A percentile compares a stretch with the other conserved stretches of the same genome.
Conservation (phyloP, 2,888 invertebrate genomes). For the Cryptus viduatorius region DNA sequence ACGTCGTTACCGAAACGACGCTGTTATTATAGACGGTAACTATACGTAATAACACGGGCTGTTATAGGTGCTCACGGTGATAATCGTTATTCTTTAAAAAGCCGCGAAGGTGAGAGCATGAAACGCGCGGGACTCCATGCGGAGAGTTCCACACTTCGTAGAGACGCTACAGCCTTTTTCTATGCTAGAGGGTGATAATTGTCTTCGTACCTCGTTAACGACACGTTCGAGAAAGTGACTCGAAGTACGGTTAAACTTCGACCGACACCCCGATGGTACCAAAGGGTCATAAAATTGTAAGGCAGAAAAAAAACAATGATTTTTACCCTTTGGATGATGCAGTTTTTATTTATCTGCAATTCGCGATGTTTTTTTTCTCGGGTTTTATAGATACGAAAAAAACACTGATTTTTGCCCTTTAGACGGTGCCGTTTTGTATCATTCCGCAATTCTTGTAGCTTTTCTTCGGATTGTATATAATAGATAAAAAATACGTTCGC, state of each 20-base stretch:
- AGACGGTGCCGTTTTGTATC: too few species aligned
- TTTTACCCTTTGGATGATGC: not conserved
- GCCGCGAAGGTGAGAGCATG: conserved; percentile 24
- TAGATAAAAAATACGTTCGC: too few species aligned
- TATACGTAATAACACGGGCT: conserved; percentile 60
- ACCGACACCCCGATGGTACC: not conserved
- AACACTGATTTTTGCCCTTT: too few species aligned
- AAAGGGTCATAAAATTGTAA: not conserved
- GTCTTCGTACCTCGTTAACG: conserved; percentile 53
- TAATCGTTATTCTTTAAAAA: conserved; percentile 64
- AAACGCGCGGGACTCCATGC: conserved; percentile 3
- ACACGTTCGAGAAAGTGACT: conserved; percentile 45
- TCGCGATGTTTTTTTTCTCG: too few species aligned
- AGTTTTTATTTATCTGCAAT: not conserved
- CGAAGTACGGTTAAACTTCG: conserved; percentile 34
- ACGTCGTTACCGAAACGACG: conserved; percentile 63
- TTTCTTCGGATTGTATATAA: too few species aligned
- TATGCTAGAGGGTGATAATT: conserved; percentile 48
- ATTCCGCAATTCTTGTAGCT: too few species aligned
- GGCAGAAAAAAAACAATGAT: not conserved
- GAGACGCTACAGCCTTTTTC: not conserved
- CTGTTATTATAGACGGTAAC: conserved; percentile 66
- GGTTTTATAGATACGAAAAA: too few species aligned
- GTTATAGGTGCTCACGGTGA: conserved; percentile 59
- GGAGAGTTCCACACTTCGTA: not conserved